Percentiles rank a stretch among this genome's conserved stretches.
Conservation (phyloP, 2,113 vertebrate species). For the Candoia aspera region DNA sequence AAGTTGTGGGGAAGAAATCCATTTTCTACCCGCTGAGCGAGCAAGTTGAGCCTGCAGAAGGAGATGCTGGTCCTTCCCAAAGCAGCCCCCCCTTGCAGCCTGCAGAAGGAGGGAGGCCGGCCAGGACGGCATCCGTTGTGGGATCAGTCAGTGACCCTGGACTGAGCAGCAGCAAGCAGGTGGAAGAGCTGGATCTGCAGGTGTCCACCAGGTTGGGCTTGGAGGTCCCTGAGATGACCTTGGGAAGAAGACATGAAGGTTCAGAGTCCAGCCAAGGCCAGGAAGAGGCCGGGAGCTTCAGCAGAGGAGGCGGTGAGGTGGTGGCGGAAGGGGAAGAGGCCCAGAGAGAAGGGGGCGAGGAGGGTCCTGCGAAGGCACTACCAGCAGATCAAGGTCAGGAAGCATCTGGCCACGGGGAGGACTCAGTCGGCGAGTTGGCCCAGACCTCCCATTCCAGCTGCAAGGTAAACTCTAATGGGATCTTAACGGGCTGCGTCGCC, state of each 20-base stretch:
- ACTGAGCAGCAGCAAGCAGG: not conserved
- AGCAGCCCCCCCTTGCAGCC: not conserved
- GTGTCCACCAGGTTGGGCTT: not conserved
- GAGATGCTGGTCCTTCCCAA: not conserved
- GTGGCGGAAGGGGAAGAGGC: not conserved
- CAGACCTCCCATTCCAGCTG: not conserved
- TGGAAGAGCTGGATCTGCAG: not conserved
- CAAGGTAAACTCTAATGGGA: not conserved
- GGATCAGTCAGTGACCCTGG: not conserved
- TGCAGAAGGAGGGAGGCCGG: not conserved
- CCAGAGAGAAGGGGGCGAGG: not conserved
- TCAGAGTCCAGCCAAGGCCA: not conserved
- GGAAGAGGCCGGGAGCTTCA: not conserved
- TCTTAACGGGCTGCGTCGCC: not conserved
- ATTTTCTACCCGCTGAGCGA: slow-evolving; percentile 10
- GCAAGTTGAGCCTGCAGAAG: not conserved
- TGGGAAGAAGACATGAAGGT: not conserved
- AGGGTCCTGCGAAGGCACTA: not conserved
- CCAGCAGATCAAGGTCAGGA: not conserved
- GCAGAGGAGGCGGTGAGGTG: accelerated
- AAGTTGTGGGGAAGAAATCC: slow-evolving; percentile 34
- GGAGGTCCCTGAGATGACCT: not conserved
- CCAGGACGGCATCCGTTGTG: not conserved
- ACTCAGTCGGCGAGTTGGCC: not conserved
- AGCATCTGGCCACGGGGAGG: accelerated